Percentiles rank a stretch among this genome's conserved stretches.
phyloP scores from a whole-genome alignment of 2,888 invertebrate genomes.

The Junonia oenone region DNA sequence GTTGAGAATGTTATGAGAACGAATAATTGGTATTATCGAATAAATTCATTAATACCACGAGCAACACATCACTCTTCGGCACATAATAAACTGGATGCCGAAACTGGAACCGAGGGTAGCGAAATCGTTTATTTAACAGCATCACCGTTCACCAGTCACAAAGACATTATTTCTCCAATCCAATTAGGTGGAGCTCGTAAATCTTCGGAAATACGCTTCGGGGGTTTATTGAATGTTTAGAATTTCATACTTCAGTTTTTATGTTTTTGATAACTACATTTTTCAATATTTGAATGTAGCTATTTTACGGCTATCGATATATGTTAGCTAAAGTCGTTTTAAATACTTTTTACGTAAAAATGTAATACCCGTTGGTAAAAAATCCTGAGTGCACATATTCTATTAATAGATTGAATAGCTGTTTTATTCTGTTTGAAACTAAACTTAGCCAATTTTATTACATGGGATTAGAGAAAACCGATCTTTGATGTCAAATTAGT shows the following conservation, averaged over 20 bases:
- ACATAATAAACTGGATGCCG: slow-evolving; percentile 1
- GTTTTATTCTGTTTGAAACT: too few relatives aligned
- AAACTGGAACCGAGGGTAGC: slow-evolving; percentile 1
- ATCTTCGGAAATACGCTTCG: slow-evolving; percentile 24
- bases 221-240: slow-evolving; percentile 23
- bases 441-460: not conserved
- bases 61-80: not conserved
- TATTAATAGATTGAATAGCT: too few relatives aligned
- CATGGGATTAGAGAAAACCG: not conserved
- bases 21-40: too few relatives aligned
- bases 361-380: too few relatives aligned
- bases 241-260: not conserved
- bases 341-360: too few relatives aligned
- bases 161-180: slow-evolving; percentile 27
- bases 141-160: slow-evolving; percentile 21
- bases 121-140: slow-evolving; percentile 22
- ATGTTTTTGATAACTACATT: too few relatives aligned
- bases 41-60: not conserved
- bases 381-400: too few relatives aligned
- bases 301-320: too few relatives aligned
- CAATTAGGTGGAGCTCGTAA: slow-evolving; percentile 27
- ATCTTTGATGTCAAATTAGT: not conserved
- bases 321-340: too few relatives aligned
- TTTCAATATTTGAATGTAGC: not conserved
- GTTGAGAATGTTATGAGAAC: too few relatives aligned